Evolutionary conservation across 2,113 vertebrate species (phyloP), one percentile per base, ranked within the genome.

Genomic region (Pleuronectes platessa): DNA sequence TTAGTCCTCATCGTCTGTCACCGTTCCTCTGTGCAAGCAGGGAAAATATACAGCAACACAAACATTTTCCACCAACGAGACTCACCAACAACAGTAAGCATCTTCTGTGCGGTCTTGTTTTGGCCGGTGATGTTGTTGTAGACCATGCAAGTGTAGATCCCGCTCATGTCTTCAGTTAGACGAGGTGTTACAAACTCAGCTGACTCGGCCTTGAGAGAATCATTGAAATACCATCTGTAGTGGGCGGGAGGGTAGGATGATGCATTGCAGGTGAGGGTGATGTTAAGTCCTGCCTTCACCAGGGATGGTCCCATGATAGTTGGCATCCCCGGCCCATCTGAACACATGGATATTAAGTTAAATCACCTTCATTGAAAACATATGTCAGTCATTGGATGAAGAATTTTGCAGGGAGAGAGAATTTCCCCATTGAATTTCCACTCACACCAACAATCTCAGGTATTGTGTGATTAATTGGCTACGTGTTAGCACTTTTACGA

Each of bases 281-380:
- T 23, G 2, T 0, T 78, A 23, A 60, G 1, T 72, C 81, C 87
- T 9, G 60, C 8, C 20, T 18, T 24, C 5, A 9, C 82, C 9
- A 51, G 2, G 0, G 15, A 21, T 23, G 82, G 87, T 15, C 84
- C 91, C 0, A 2, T 81, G 1, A 92, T 78, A 2, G 0, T 54
- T n/a, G 78, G 26, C 37, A 0, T 61, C 11, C 63, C 17, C 0
- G 91, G 91, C 81, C 92, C 91, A 93, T 87, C 92, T 92, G 68
- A 71, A 87, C 45, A 83, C 45, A 84, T 1, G 2, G 3, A 49
- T 2, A 24, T 40, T n/a, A 31, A n/a, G 3, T 11, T 37, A 5
- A 35, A 61, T 0, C 24, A 69, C 3, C 15, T 23, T 68, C 12
- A 71, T 2, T 58, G 2, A 53, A 63, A 66, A 60, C 14, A 63